A percentile compares a stretch with the other conserved stretches of the same genome.
Evolutionary conservation across 1,140 invertebrate species (phyloP).

Genomic region (Chironomus striatipennis): DNA sequence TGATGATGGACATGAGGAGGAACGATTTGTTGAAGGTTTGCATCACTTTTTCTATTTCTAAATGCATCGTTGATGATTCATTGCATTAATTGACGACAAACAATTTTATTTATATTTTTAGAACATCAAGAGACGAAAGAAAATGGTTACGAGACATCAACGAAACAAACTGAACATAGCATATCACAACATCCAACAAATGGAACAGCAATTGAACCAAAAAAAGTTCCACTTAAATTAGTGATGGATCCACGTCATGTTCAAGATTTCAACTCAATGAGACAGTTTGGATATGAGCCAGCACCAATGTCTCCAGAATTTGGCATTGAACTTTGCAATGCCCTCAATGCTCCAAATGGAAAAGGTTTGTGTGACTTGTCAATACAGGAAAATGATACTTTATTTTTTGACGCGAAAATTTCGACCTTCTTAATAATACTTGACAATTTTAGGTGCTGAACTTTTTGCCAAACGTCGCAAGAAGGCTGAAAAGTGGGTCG

Average conservation of each 20-base stretch:
- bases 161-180: constrained; percentile 27
- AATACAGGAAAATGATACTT: too few relatives aligned
- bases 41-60: not conserved
- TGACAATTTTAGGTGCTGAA: constrained; percentile 61
- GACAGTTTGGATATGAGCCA: constrained; percentile 48
- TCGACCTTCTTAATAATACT: too few relatives aligned
- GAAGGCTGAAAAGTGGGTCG: constrained; percentile 78
- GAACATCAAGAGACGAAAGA: constrained; percentile 29
- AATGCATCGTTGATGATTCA: not conserved
- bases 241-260: constrained; percentile 71
- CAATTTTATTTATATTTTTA: not conserved
- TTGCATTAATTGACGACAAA: not conserved
- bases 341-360: constrained; percentile 65
- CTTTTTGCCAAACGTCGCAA: constrained; percentile 80
- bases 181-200: constrained; percentile 21
- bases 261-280: constrained; percentile 53
- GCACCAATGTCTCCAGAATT: constrained; percentile 57
- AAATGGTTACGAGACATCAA: constrained; percentile 27
- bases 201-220: constrained; percentile 31
- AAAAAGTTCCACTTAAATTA: constrained; percentile 60
- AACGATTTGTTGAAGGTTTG: constrained; percentile 17
- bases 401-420: too few relatives aligned
- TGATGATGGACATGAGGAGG: constrained; percentile 60
- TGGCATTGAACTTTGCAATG: constrained; percentile 64
- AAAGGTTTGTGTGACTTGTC: constrained; percentile 60